phyloP scores from a whole-genome alignment of 2,888 invertebrate genomes.

The Chorisops tibialis region DNA sequence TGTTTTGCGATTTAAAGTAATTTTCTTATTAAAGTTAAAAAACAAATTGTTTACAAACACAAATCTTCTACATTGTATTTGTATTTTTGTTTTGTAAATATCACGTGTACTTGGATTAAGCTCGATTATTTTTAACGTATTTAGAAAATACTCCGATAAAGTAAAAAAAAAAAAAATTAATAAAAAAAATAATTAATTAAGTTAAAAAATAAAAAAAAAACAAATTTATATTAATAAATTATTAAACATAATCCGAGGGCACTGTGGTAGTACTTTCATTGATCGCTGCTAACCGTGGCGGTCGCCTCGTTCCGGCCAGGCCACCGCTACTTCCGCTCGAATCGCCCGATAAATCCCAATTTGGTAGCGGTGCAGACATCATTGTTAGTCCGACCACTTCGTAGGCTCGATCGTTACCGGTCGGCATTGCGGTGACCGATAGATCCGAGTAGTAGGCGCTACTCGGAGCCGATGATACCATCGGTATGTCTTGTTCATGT shows the following conservation, averaged over 20 bases:
- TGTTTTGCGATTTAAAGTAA: constrained; percentile 5
- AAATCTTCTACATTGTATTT: neutral
- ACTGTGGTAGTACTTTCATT: constrained; percentile 58
- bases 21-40: neutral
- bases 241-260: constrained; percentile 60
- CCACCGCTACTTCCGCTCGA: constrained; percentile 43
- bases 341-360: constrained; percentile 48
- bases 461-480: constrained; percentile 63
- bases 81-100: constrained; percentile 19
- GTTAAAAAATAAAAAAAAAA: too few relatives aligned
- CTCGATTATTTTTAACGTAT: constrained; percentile 19
- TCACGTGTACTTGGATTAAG: constrained; percentile 29
- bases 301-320: constrained; percentile 46
- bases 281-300: constrained; percentile 56
- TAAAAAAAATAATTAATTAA: neutral
- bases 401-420: constrained; percentile 56
- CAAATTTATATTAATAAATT: too few relatives aligned
- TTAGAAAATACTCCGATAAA: neutral
- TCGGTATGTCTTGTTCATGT: constrained; percentile 54
- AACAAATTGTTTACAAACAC: neutral
- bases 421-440: constrained; percentile 55
- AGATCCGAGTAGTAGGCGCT: constrained; percentile 73
- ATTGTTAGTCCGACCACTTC: constrained; percentile 60
- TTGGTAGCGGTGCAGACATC: constrained; percentile 51
- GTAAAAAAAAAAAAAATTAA: neutral